phyloP scores from a whole-genome alignment of 2,888 invertebrate genomes.

The Diloba caeruleocephala region DNA sequence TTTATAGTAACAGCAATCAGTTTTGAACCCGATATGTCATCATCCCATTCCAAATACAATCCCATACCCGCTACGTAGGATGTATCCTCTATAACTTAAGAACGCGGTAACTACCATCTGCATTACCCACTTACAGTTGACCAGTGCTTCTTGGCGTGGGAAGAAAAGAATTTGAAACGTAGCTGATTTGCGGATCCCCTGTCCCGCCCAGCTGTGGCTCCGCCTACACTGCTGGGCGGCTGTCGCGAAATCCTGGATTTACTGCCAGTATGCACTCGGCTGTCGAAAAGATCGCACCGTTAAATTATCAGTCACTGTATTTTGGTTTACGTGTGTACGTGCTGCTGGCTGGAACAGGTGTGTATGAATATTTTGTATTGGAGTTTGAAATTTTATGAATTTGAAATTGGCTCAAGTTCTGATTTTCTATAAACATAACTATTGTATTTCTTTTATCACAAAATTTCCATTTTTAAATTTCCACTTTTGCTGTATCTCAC shows the following conservation, averaged over 20 bases:
- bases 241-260: constrained; percentile 42
- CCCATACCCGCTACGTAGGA: constrained; percentile 9
- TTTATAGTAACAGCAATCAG: constrained; percentile 1
- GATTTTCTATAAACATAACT: no score
- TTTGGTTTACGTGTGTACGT: constrained; percentile 52
- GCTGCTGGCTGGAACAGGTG: constrained; percentile 34
- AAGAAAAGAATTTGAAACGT: constrained; percentile 78
- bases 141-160: constrained; percentile 65
- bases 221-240: constrained; percentile 80
- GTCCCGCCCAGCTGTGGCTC: constrained; percentile 78
- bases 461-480: no score
- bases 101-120: constrained; percentile 57
- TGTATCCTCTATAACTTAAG: constrained; percentile 45
- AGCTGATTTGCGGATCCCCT: constrained; percentile 76
- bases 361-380: constrained; percentile 17
- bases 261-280: constrained; percentile 65
- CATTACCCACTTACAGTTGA: constrained; percentile 71
- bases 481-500: no score
- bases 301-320: constrained; percentile 20
- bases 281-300: constrained; percentile 53
- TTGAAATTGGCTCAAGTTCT: no score
- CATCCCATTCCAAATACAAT: constrained; percentile 12
- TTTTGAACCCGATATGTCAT: no score
- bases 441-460: no score
- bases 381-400: background rate